Base-by-base conservation (phyloP, 2,797 vertebrate species). In the Esox masquinongy region DNA sequence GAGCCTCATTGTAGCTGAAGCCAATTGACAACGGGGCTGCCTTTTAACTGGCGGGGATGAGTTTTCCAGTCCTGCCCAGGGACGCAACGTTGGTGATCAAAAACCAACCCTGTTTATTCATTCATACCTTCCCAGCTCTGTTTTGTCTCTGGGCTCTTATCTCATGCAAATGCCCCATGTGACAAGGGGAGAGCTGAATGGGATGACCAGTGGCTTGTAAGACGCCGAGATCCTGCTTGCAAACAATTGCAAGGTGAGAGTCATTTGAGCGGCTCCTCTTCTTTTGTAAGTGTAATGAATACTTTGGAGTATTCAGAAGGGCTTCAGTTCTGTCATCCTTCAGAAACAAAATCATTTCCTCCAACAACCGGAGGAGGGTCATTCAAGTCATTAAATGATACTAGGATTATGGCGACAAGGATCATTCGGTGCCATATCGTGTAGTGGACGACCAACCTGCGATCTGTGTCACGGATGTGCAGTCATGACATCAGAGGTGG, bases 211-310 rank as follows among this genome's bases (percentile, higher is more conserved):
- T 64, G 73, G 80, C 34, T 86, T 84, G 89, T 49, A 79, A 80
- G 84, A 88, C 87, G 84, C 77, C 77, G 78, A 85, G 88, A 83
- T 85, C 88, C 86, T 89, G 89, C 89, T 86, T 88, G 88, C 86
- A 91, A 92, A 92, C 92, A 90, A 93, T 93, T 92, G 93, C 91
- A 89, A 87, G 88, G 90, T 83, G 78, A 82, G 82, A 69, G 79
- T 88, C 85, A 90, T 92, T 92, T 93, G 89, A 92, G 90, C 86
- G 83, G 61, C 86, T 88, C 85, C 29, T 72, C 43, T 74, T 90
- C 95, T 93, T 94, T 96, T 96, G 94, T 96, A 93, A 93, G 81
- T 84, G 92, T 95, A 95, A 97, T 97, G 96, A 97, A 97, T 97
- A 97, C 95, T 96, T 92, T 93, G 92, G 92, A 92, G 93, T 93